Conservation (phyloP, 2,797 vertebrate genomes). For the Cuculus canorus region DNA sequence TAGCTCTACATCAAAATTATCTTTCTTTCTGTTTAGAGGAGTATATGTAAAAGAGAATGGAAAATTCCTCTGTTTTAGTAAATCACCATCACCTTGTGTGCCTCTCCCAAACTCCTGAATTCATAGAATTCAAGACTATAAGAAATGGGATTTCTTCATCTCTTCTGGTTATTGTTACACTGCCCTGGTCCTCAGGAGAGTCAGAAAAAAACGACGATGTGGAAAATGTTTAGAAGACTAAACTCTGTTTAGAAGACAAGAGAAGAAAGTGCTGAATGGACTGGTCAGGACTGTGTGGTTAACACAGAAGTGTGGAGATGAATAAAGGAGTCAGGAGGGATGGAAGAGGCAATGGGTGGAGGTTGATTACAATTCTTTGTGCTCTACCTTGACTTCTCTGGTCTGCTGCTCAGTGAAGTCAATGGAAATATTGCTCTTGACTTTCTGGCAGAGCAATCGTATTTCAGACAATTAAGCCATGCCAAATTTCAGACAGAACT, state of each 20-base stretch:
- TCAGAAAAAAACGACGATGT: slow-evolving; percentile 44
- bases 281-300: background rate
- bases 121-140: background rate
- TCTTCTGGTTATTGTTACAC: background rate
- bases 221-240: slow-evolving; percentile 34
- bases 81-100: background rate
- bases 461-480: background rate
- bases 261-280: slow-evolving; percentile 10
- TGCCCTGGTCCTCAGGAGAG: slow-evolving; percentile 3
- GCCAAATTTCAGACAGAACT: background rate
- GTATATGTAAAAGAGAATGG: background rate
- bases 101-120: background rate
- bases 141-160: background rate
- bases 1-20: background rate
- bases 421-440: background rate
- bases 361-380: background rate
- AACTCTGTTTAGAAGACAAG: slow-evolving; percentile 35
- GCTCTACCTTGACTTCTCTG: background rate
- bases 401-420: background rate
- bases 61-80: slow-evolving; percentile 10
- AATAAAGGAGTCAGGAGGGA: background rate
- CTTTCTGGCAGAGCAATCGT: background rate
- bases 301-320: background rate
- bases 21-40: background rate
- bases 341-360: background rate